Base-by-base conservation (phyloP, 2,888 invertebrate genomes). In the Cinara cedri region DNA sequence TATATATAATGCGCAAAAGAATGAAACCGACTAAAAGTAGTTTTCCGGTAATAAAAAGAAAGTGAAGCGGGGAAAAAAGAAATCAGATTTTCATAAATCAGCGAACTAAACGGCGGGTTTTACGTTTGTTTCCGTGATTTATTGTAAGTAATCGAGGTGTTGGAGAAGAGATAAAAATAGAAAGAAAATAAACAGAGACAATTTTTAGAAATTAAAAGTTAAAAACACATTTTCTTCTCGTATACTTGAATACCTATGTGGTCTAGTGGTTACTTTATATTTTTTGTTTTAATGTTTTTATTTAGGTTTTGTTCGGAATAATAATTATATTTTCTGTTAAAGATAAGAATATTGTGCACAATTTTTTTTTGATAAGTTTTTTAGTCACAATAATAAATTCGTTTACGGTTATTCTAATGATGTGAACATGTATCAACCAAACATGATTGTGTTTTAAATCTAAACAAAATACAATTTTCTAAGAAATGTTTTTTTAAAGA, bases 21-120 rank as follows among this genome's bases (percentile, higher is more conserved):
- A 66, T 4, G 13, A 60, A 60, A 60, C 46, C n/a, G 57, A 21
- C 21, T 68, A 51, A 76, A 78, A 51, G 68, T 78, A 70, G 49
- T 60, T 78, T 78, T 34, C 14, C n/a, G 14, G 16, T 21, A 60
- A 78, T 78, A 70, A 78, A 76, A 57, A 60, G 13, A 21, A 70
- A 78, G 21, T 34, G n/a, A 10, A 0, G 9, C 26, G 26, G 1
- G 9, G 26, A 54, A 24, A 51, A 70, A 55, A 66, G 49, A 78
- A 78, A 78, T 78, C 70, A 60, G 49, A 78, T 78, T 70, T 78
- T 57, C 60, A 78, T 78, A 70, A 78, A 78, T 78, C 70, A 78
- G 21, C n/a, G 51, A 34, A 62, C 66, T 70, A 78, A 78, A 78
- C 10, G 68, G 34, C 11, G 49, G 57, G 70, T 70, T 74, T 74